These are phyloP conservation scores for Nephrotoma guestfalica DNA, from an alignment of 2,888 invertebrate genomes.

Conservation along the genomic window DNA sequence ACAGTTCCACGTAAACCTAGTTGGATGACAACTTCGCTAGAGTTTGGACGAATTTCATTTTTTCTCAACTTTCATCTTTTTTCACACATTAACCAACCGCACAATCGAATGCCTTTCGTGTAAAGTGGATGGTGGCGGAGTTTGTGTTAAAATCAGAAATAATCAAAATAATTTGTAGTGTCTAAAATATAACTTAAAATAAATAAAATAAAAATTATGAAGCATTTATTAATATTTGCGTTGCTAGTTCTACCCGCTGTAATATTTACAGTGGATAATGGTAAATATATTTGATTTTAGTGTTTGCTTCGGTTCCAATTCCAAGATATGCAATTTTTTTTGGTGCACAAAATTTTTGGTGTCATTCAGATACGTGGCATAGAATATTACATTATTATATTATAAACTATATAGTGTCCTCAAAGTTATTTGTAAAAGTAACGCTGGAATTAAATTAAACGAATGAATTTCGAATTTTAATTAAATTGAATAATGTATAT, in stretches of 20 bases:
- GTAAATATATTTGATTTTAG: constrained; percentile 39
- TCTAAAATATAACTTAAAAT: not conserved
- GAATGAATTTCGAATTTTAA: not conserved
- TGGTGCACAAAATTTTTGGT: not conserved
- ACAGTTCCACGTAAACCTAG: constrained; percentile 8
- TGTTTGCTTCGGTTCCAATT: constrained; percentile 5
- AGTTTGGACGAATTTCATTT: not conserved
- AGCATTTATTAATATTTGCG: constrained; percentile 46
- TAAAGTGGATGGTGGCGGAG: not conserved
- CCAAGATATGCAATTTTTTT: constrained; percentile 34
- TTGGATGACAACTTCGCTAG: constrained; percentile 2
- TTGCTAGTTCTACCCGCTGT: constrained; percentile 56
- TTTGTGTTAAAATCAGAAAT: not conserved
- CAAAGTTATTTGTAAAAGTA: not conserved
- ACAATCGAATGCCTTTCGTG: not conserved
- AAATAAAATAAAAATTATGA: constrained; percentile 39
- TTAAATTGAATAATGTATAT: not conserved
- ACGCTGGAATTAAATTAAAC: not conserved
- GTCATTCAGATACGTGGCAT: not conserved
- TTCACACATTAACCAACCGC: not conserved
- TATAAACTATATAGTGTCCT: not conserved
- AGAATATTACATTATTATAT: not conserved
- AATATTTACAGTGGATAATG: constrained; percentile 51
- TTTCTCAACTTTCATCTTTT: not conserved
- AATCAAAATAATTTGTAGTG: not conserved